These are phyloP conservation scores for Mystacornis crossleyi DNA, from an alignment of 2,113 vertebrate species.

Conservation along the genomic window DNA sequence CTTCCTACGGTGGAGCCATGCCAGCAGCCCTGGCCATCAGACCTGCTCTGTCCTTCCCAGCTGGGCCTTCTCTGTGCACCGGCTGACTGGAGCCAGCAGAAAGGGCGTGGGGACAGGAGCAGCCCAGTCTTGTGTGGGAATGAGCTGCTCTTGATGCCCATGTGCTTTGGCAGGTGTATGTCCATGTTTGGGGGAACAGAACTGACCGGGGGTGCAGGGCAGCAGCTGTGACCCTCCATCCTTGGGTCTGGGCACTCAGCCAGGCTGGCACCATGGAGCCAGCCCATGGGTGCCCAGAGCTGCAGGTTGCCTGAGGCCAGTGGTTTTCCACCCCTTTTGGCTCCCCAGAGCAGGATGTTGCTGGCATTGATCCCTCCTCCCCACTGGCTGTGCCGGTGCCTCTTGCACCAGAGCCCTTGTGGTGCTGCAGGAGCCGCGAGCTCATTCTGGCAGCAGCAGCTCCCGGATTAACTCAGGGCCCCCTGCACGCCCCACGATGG, in stretches of 20 bases:
- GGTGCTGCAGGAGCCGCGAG: accelerated
- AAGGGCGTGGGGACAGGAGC: accelerated
- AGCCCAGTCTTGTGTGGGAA: too few species aligned
- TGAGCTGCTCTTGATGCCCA: accelerated
- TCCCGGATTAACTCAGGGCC: accelerated
- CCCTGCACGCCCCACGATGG: accelerated
- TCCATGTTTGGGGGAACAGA: neutral
- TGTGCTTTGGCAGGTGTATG: neutral
- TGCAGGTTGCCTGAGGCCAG: neutral
- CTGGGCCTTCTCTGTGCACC: accelerated
- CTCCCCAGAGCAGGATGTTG: neutral
- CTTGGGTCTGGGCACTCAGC: neutral
- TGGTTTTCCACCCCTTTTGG: neutral
- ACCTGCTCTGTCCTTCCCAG: neutral
- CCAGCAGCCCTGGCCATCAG: accelerated
- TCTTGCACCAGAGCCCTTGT: neutral
- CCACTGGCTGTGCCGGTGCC: accelerated
- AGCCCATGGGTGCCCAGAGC: accelerated
- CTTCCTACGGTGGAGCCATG: neutral
- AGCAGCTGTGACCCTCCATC: neutral
- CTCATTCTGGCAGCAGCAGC: accelerated
- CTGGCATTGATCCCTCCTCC: neutral
- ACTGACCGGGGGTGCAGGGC: neutral
- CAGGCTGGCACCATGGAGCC: neutral
- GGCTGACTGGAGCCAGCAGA: accelerated